Conservation (phyloP, 2,113 vertebrate species). For the Myiagra hebetior region DNA sequence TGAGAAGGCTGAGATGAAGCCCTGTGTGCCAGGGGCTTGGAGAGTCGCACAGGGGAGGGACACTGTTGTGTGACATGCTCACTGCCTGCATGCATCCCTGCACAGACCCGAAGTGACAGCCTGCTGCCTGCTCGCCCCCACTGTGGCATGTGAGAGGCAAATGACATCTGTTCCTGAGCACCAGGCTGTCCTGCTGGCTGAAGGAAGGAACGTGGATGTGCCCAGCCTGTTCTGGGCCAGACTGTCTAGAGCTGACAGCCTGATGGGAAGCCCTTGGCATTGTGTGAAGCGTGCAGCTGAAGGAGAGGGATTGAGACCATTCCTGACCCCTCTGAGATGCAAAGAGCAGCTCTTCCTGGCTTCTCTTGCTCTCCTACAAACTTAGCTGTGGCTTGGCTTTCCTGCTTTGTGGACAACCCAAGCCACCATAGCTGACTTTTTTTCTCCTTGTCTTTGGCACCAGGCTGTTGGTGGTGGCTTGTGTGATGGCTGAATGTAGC, state of each 20-base stretch:
- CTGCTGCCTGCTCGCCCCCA: rapidly evolving
- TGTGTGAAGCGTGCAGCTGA: neutral
- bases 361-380: neutral
- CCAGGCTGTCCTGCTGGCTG: neutral
- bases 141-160: neutral
- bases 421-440: neutral
- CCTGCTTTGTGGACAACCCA: neutral
- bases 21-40: neutral
- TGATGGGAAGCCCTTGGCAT: neutral
- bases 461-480: neutral
- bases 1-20: neutral
- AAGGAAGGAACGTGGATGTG: neutral
- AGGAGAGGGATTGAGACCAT: neutral
- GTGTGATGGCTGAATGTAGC: neutral
- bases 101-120: neutral
- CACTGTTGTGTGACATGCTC: neutral
- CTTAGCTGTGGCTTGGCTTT: neutral
- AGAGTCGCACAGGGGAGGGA: neutral
- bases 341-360: neutral
- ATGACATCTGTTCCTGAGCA: neutral
- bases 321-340: neutral
- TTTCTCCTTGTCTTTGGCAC: neutral
- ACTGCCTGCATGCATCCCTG: neutral
- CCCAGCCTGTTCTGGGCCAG: neutral
- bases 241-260: neutral